phyloP scores from a whole-genome alignment of 30 jellyfish, hydroid and myxozoan genomes.

The Clytia hemisphaerica region DNA sequence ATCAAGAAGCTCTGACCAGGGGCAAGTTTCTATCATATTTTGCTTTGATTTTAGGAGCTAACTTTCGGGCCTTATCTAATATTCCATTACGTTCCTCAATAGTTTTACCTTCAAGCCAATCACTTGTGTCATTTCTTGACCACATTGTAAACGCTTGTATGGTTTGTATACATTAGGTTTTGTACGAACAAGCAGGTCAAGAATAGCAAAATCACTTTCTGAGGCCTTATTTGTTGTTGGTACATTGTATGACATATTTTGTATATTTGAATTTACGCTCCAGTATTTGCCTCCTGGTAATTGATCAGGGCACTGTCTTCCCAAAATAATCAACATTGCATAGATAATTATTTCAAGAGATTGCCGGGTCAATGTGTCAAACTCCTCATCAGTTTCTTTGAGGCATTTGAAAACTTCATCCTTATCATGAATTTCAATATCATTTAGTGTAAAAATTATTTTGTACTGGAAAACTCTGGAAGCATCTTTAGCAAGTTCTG shows the following conservation, averaged over 20 bases:
- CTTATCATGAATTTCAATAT: too few relatives aligned
- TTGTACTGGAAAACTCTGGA: too few relatives aligned
- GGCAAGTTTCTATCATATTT: too few relatives aligned
- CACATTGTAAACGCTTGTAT: constrained; percentile 36
- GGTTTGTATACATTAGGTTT: constrained; percentile 33
- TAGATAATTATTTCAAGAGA: constrained; percentile 16
- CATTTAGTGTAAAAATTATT: too few relatives aligned
- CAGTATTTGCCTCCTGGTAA: constrained; percentile 52
- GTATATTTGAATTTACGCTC: too few relatives aligned
- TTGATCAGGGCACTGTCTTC: constrained; percentile 53
- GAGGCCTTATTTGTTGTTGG: constrained; percentile 43
- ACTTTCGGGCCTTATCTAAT: not conserved
- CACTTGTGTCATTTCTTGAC: constrained; percentile 28
- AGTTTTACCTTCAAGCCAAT: constrained; percentile 20
- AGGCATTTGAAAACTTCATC: too few relatives aligned
- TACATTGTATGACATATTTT: too few relatives aligned
- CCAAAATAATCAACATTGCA: constrained; percentile 20
- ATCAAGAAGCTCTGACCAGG: too few relatives aligned
- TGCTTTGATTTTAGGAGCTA: not conserved
- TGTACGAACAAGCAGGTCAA: constrained; percentile 37
- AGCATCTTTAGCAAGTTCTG: too few relatives aligned
- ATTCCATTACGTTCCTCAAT: not conserved
- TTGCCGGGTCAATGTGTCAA: constrained; percentile 29
- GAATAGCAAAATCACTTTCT: constrained; percentile 39
- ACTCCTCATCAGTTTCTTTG: constrained; percentile 24